Percentiles rank a stretch among this genome's conserved stretches.
phyloP scores from a whole-genome alignment of 2,113 vertebrate genomes.

The Rhombomys opimus region DNA sequence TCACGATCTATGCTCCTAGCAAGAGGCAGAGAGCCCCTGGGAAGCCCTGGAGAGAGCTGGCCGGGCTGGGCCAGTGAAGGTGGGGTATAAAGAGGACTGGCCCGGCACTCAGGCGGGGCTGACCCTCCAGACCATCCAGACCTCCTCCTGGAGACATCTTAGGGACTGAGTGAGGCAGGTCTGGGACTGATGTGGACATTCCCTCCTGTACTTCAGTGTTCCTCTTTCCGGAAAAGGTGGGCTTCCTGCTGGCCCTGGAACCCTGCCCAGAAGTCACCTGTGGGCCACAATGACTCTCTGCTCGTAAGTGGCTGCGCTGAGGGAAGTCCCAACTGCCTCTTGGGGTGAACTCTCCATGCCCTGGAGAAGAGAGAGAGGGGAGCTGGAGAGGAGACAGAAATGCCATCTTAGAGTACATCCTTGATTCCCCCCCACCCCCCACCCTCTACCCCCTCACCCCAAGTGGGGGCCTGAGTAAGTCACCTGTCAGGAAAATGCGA shows the following conservation, averaged over 20 bases:
- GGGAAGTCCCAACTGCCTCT: no score
- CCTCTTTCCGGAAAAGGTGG: conserved; percentile 22
- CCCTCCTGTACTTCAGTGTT: background rate
- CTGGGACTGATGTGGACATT: background rate
- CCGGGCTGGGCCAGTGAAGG: background rate
- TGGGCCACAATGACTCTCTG: fast-evolving
- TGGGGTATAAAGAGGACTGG: background rate
- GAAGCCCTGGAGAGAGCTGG: background rate
- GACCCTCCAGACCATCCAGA: background rate
- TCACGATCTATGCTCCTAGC: background rate
- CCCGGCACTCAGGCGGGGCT: background rate
- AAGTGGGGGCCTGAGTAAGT: background rate
- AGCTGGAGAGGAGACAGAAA: no score
- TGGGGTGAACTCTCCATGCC: background rate
- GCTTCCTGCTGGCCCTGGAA: background rate
- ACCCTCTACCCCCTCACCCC: no score
- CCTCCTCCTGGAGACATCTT: background rate
- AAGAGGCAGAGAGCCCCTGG: background rate
- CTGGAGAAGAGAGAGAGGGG: background rate
- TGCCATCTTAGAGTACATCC: fast-evolving
- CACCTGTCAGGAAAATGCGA: background rate
- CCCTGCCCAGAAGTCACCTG: background rate
- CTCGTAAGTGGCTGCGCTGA: background rate
- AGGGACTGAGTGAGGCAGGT: background rate
- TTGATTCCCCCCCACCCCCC: background rate